Evolutionary conservation across 2,113 vertebrate species (phyloP), one percentile per base, ranked within the genome.

Genomic region (Sturnira hondurensis): DNA sequence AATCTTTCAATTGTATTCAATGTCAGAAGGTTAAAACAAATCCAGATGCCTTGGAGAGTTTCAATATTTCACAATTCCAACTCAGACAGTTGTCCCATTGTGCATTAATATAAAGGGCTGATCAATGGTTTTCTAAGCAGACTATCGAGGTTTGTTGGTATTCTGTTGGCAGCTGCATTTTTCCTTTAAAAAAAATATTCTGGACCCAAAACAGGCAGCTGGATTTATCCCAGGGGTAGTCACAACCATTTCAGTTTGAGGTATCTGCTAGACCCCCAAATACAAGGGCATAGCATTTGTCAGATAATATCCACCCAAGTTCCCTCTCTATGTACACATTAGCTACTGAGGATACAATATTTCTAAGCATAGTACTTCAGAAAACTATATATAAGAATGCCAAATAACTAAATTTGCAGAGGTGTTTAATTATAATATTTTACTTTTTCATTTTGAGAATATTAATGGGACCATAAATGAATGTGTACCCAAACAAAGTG

Each of bases 171-270:
- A 93, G 31, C 76, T 90, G 19, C 19, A 73, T 61, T 83, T 91
- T 85, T 63, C 31, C 24, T 52, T 76, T 26, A 31, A n/a, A n/a
- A n/a, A n/a, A n/a, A n/a, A 45, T 93, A 31, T 83, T 89, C 28
- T 89, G n/a, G 74, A 94, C 67, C 45, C 65, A 50, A 97, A 94
- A 94, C 33, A 95, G 94, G 36, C 50, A 92, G 73, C 45, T 93
- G 45, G 47, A 80, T 93, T 96, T 92, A 92, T 91, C 50, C 50
- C 31, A 91, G 38, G 20, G 24, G 26, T 91, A 91, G 76, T 91
- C 68, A 74, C 68, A 63, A 96, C 70, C 50, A 84, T 93, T 95
- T 96, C 24, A 96, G 52, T 89, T 89, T n/a, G 16, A 97, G 74
- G 68, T 43, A 83, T 93, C 91, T 95, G 50, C 56, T 84, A 89